A percentile compares a stretch with the other conserved stretches of the same genome.
Conservation (phyloP, 2,113 vertebrate species). For the Danionella cerebrum region DNA sequence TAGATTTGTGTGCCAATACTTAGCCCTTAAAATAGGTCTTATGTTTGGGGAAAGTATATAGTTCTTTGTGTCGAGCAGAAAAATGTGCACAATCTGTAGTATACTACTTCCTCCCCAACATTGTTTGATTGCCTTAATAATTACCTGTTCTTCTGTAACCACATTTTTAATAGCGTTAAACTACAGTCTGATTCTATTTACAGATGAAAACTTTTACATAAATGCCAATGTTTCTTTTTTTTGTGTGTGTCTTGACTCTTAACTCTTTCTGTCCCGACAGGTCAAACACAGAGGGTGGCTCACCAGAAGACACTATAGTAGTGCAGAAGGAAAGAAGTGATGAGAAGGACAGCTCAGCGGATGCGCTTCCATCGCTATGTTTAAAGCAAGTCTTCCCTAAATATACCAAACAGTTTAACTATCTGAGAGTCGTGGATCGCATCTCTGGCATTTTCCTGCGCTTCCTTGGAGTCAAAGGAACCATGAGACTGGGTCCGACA, state of each 20-base stretch:
- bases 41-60: too few relatives aligned
- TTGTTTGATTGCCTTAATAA: too few relatives aligned
- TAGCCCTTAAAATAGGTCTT: too few relatives aligned
- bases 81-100: too few relatives aligned
- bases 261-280: constrained; percentile 14
- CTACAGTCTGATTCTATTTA: too few relatives aligned
- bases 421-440: constrained; percentile 80
- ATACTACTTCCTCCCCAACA: too few relatives aligned
- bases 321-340: constrained; percentile 31
- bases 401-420: constrained; percentile 83
- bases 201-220: too few relatives aligned
- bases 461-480: constrained; percentile 89
- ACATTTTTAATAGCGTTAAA: too few relatives aligned
- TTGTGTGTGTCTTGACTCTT: not conserved
- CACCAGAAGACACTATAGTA: constrained; percentile 39
- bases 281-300: constrained; percentile 7
- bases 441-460: constrained; percentile 82
- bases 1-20: too few relatives aligned
- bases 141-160: too few relatives aligned
- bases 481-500: constrained; percentile 84
- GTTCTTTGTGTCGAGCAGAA: too few relatives aligned
- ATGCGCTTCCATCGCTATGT: constrained; percentile 72
- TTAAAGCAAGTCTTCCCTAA: constrained; percentile 97
- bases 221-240: too few relatives aligned
- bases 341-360: constrained; percentile 38